Base-by-base conservation (phyloP, 2,113 vertebrate species). In the Lynx canadensis region DNA sequence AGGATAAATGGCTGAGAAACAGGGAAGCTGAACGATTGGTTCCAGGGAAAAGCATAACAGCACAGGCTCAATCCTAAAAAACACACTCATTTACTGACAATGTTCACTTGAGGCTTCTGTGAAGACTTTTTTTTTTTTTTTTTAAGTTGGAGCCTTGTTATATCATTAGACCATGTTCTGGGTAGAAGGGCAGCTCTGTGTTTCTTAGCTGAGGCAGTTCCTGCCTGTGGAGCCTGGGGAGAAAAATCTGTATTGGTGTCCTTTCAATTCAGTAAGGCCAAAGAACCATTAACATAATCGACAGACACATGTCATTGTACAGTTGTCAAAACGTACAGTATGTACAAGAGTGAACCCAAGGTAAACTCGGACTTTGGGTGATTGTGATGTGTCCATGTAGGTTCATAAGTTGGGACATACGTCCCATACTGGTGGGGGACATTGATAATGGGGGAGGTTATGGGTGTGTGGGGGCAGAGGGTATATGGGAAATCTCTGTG, bases 331-430 rank as follows among this genome's bases (percentile, higher is more conserved):
- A 60, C 41, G 13, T 36, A 27, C 5, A 21, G 68, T 63, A 48
- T 14, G 12, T 5, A 11, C 27, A 73, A 65, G 13, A 33, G n/a
- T 1, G 38, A 95, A 11, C 14, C 11, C 65, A 18, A 48, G 2
- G 25, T 36, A 23, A 21, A 5, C 27, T 33, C 4, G 3, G 36
- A 19, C 12, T 18, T 45, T 2, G 57, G 86, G 14, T 33, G 55
- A 74, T 4, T 4, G 15, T 14, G 9, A 18, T 13, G 16, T 69
- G 45, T 55, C 57, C 0, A 0, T 3, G 1, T 21, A 7, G 4
- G 16, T 25, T 81, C n/a, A 7, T n/a, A 60, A 7, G 0, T 4
- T 23, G 12, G 5, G 27, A 50, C 60, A 5, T 63, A 48, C 3
- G 23, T 29, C 21, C 57, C 52, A 2, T 14, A n/a, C 48, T 12